Evolutionary conservation across 2,113 vertebrate species (phyloP).

Genomic region (Philantomba maxwellii): DNA sequence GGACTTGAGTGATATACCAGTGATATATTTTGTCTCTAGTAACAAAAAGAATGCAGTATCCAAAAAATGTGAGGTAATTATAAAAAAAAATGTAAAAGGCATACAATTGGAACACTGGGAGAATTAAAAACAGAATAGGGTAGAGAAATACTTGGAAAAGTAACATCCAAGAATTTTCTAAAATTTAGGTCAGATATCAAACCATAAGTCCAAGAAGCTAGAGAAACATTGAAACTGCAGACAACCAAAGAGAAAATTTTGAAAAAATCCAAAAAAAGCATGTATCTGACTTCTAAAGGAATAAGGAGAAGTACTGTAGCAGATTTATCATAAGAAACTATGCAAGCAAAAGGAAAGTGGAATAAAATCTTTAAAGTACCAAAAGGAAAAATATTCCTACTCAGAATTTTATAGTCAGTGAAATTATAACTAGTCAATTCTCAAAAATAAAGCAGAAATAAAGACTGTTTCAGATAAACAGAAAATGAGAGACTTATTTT

Average conservation of each 20-base stretch:
- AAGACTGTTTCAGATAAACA: neutral
- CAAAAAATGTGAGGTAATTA: neutral
- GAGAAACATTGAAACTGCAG: neutral
- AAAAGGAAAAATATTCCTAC: neutral
- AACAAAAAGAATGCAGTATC: neutral
- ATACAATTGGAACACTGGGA: neutral
- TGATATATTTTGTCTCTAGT: neutral
- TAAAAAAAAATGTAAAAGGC: neutral
- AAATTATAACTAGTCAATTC: neutral
- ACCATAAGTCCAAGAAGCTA: neutral
- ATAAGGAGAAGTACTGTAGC: neutral
- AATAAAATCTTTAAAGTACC: neutral
- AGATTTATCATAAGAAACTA: neutral
- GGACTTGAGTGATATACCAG: neutral
- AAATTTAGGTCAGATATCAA: neutral
- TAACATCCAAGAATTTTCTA: too few relatives aligned
- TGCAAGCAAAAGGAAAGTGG: neutral
- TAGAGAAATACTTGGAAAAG: neutral
- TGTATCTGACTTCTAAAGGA: neutral
- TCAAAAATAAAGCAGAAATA: neutral
- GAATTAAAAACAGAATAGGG: neutral
- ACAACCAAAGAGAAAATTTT: neutral
- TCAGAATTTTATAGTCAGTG: neutral
- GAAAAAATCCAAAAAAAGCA: neutral
- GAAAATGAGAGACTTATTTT: neutral